These are phyloP conservation scores for Torymus auratus DNA, from an alignment of 2,888 invertebrate species.

Conservation along the genomic window DNA sequence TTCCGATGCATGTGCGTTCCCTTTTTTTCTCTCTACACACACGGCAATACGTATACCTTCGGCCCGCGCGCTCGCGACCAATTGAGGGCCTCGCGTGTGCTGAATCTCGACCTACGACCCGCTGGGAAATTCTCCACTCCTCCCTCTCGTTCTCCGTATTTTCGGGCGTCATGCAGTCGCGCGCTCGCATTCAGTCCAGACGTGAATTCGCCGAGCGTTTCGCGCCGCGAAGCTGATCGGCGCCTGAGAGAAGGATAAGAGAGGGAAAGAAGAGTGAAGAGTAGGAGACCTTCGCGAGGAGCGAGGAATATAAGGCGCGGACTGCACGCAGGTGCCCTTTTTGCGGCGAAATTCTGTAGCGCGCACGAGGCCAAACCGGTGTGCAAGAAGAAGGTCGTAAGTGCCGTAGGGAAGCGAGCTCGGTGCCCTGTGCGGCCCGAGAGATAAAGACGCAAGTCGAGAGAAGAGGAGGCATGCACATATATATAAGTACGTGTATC, in stretches of 20 bases:
- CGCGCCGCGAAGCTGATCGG: too few relatives aligned
- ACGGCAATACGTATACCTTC: constrained; percentile 46
- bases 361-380: constrained; percentile 5
- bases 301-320: constrained; percentile 4
- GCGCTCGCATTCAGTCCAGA: too few relatives aligned
- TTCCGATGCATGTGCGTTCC: constrained; percentile 60
- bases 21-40: constrained; percentile 36
- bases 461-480: too few relatives aligned
- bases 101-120: constrained; percentile 40
- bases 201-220: too few relatives aligned
- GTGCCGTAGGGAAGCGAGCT: not conserved
- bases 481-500: too few relatives aligned
- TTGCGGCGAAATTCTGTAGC: constrained; percentile 29
- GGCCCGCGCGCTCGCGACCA: not conserved
- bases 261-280: not conserved
- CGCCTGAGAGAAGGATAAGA: too few relatives aligned
- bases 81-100: not conserved
- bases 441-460: too few relatives aligned
- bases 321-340: constrained; percentile 32
- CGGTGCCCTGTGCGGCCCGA: not conserved
- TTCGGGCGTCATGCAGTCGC: too few relatives aligned
- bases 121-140: constrained; percentile 33
- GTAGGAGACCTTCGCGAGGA: not conserved
- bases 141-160: not conserved
- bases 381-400: not conserved